Conservation (phyloP, 2,888 invertebrate genomes). For the Conops quadrifasciatus region DNA sequence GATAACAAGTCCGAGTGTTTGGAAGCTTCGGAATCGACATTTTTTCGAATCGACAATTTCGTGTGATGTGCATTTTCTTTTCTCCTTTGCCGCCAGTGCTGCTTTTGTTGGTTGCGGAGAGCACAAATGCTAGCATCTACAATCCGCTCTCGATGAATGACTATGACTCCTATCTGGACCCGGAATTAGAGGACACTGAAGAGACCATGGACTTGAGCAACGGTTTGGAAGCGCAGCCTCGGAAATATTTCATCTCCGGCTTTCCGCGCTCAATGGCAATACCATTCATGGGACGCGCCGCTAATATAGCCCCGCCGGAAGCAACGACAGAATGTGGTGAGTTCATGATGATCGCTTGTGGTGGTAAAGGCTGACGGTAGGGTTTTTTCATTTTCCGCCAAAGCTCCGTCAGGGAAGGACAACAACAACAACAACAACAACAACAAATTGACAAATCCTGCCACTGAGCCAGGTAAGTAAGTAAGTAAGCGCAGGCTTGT, state of each 20-base stretch:
- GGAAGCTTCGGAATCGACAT: no score
- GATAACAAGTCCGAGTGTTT: no score
- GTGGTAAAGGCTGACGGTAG: background rate
- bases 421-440: slow-evolving; percentile 16
- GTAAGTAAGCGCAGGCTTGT: background rate
- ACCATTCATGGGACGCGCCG: slow-evolving; percentile 12
- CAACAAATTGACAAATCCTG: slow-evolving; percentile 13
- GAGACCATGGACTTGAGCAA: slow-evolving; percentile 27
- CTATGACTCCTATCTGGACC: slow-evolving; percentile 41
- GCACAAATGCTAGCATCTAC: no score
- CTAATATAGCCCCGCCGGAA: slow-evolving; percentile 4
- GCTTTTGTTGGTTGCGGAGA: slow-evolving; percentile 34
- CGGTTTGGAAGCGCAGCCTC: slow-evolving; percentile 12
- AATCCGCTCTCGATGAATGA: slow-evolving; percentile 38
- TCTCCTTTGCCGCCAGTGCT: background rate
- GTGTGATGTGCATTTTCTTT: background rate
- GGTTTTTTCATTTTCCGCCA: background rate
- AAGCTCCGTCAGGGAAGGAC: slow-evolving; percentile 12
- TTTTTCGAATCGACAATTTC: no score
- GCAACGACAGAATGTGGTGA: slow-evolving; percentile 40
- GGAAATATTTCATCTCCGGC: slow-evolving; percentile 30
- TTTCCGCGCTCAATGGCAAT: slow-evolving; percentile 23
- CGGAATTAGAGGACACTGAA: slow-evolving; percentile 40
- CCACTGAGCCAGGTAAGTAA: slow-evolving; percentile 37
- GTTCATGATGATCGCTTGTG: background rate